Evolutionary conservation across 2,113 vertebrate species (phyloP), one percentile per base, ranked within the genome.

Genomic region (Eptesicus fuscus): DNA sequence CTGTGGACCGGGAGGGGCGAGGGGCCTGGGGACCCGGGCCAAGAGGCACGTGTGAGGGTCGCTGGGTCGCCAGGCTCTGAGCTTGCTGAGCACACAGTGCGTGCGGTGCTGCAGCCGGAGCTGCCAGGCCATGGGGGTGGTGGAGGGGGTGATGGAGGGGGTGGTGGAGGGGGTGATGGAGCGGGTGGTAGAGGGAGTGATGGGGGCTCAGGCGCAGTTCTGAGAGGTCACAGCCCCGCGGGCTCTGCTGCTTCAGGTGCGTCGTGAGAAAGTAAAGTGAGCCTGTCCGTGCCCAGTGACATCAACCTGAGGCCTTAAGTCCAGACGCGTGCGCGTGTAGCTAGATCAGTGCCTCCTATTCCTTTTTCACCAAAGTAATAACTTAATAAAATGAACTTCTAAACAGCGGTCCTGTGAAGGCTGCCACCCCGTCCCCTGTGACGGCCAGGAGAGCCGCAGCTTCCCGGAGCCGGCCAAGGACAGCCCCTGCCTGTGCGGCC

Each of bases 261-360:
- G 0, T 20, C 1, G 0, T 23, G 42, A 80, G 63, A 30, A 53
- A 82, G 13, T 28, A 2, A 73, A n/a, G 11, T 7, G 35, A 42
- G 37, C 9, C 30, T 4, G 0, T 3, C 20, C 5, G 0, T 3
- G 17, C 5, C 11, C 42, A 18, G n/a, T 37, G 44, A 14, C 4
- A 35, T 17, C 18, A 3, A 3, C 2, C 35, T 44, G 22, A 67
- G n/a, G n/a, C n/a, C n/a, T n/a, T n/a, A n/a, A n/a, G n/a, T n/a
- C n/a, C n/a, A n/a, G n/a, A n/a, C 47, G 14, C 47, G 49, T 16
- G 49, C n/a, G n/a, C n/a, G n/a, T n/a, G n/a, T n/a, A n/a, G n/a
- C n/a, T n/a, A n/a, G n/a, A n/a, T n/a, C n/a, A n/a, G n/a, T n/a
- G n/a, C n/a, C n/a, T n/a, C n/a, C n/a, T n/a, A n/a, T n/a, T n/a